Base-by-base conservation (phyloP, 92 coral and sea anemone genomes). In the Porites evermanni region DNA sequence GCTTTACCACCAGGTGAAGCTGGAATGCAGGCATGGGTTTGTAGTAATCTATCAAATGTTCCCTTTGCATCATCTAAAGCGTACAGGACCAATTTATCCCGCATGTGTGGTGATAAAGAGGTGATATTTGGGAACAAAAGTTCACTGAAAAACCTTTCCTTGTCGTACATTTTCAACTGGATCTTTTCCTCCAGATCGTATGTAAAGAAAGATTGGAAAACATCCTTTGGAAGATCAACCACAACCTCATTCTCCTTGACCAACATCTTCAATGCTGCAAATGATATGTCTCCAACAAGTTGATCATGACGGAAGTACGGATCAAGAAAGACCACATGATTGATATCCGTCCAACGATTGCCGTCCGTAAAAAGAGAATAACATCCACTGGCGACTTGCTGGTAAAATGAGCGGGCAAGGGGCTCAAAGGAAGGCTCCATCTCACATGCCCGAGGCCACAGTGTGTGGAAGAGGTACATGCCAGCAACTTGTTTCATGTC, bases 41-140 rank as follows among this genome's bases (percentile, higher is more conserved):
- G 60, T 19, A 92, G 53, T 2, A 90, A 78, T 8, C 70, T 20
- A 23, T 82, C 77, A 26, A 80, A 80, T 12, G 26, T 81, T 9
- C 53, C 79, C 2, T 58, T 67, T 68, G n/a, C n/a, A 29, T 85
- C 89, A 14, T 85, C 89, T 38, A 94, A 32, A 21, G 91, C 94
- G 72, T 87, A 82, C 59, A 90, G 52, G 4, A 90, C 89, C 79
- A 94, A 66, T 13, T 73, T 18, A 29, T 94, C 88, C 14, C 98
- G 78, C 69, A 66, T 54, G 0, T 6, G 24, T 4, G 77, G 26
- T 44, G 79, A 69, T 17, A 89, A 38, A n/a, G 3, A 13, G 32
- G 61, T 10, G 60, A 95, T 89, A 53, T 82, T 84, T 7, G 96
- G 98, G 32, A 93, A 90, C 54, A 93, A 79, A 0, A 95, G 72